phyloP scores from a whole-genome alignment of 2,888 invertebrate species.

The Patella ulyssiponensis region DNA sequence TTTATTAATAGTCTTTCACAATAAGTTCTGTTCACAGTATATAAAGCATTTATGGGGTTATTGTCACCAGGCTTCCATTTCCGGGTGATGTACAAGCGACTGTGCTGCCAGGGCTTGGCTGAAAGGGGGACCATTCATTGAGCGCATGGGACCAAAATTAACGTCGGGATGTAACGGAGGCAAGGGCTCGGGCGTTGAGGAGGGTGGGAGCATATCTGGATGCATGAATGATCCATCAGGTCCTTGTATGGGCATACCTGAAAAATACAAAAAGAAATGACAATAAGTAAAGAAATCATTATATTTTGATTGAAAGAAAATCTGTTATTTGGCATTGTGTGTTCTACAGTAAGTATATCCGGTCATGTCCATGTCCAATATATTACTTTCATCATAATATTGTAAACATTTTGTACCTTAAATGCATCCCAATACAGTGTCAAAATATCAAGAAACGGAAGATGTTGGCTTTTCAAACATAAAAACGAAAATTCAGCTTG shows the following conservation, averaged over 20 bases:
- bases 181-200: slow-evolving; percentile 49
- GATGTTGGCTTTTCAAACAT: no score
- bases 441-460: no score
- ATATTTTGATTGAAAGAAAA: no score
- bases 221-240: slow-evolving; percentile 49
- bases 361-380: no score
- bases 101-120: slow-evolving; percentile 34
- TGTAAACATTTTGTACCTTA: no score
- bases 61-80: slow-evolving; percentile 54
- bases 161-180: slow-evolving; percentile 39
- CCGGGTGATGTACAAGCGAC: slow-evolving; percentile 41
- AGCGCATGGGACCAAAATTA: slow-evolving; percentile 29
- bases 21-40: no score
- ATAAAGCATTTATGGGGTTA: slow-evolving; percentile 2
- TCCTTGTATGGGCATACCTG: slow-evolving; percentile 38
- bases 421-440: no score
- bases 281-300: not conserved
- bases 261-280: slow-evolving; percentile 17
- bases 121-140: slow-evolving; percentile 37
- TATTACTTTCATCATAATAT: no score
- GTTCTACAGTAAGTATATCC: no score
- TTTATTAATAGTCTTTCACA: no score
- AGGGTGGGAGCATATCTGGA: slow-evolving; percentile 47
- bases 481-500: no score
- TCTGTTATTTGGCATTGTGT: no score